phyloP scores from a whole-genome alignment of 2,797 vertebrate genomes.

The Phalanger gymnotis region DNA sequence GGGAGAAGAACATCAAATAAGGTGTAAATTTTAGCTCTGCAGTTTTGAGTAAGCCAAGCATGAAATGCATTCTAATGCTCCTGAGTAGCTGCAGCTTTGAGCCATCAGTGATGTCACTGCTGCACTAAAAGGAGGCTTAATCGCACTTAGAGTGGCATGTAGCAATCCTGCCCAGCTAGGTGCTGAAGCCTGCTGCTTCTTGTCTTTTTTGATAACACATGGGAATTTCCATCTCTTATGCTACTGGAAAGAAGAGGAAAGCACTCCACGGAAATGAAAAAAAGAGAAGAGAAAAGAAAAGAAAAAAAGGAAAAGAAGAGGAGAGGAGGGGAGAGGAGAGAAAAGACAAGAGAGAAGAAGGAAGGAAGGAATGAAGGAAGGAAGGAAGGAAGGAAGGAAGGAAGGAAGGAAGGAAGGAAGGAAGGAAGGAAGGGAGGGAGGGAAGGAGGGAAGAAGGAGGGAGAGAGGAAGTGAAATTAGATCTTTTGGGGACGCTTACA shows the following conservation, averaged over 20 bases:
- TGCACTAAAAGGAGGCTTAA: conserved; percentile 89
- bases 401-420: fast-evolving
- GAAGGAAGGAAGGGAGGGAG: too few species aligned
- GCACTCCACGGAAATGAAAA: conserved; percentile 44
- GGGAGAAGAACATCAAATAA: conserved; percentile 93
- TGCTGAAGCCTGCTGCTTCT: conserved; percentile 90
- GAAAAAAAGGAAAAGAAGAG: fast-evolving
- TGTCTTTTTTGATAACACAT: conserved; percentile 89
- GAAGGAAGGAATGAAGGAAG: not conserved
- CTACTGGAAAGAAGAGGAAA: conserved; percentile 73
- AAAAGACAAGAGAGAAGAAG: not conserved
- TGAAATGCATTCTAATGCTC: conserved; percentile 94
- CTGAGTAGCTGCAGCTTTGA: conserved; percentile 89
- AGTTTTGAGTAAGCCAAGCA: conserved; percentile 91
- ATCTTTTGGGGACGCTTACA: not conserved
- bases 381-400: not conserved
- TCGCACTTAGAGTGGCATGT: conserved; percentile 88
- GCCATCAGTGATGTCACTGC: conserved; percentile 89
- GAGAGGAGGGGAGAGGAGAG: too few species aligned
- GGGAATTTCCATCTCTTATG: conserved; percentile 80
- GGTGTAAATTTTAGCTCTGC: conserved; percentile 94
- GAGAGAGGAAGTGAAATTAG: not conserved
- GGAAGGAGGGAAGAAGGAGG: too few species aligned
- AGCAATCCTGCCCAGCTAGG: conserved; percentile 88
- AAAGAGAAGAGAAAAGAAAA: not conserved